Percentiles rank a stretch among this genome's conserved stretches.
Conservation (phyloP, 1,140 invertebrate species). For the Microplitis mediator region DNA sequence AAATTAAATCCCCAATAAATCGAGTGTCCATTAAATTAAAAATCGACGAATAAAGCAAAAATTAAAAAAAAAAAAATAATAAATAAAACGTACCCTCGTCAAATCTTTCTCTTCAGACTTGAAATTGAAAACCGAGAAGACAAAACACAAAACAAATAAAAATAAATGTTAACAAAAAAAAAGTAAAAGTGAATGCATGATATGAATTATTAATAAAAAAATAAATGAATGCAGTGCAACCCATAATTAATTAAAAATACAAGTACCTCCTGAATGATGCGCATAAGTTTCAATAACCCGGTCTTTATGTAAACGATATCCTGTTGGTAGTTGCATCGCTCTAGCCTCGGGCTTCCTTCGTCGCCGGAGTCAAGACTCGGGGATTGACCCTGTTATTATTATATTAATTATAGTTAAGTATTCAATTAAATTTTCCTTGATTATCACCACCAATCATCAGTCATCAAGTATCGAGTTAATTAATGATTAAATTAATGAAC, state of each 20-base stretch:
- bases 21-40: slow-evolving; percentile 20
- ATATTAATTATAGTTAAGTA: background rate
- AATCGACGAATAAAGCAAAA: slow-evolving; percentile 26
- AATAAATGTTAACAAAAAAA: slow-evolving; percentile 20
- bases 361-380: slow-evolving; percentile 64
- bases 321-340: slow-evolving; percentile 72
- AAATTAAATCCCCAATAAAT: slow-evolving; percentile 32
- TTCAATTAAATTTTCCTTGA: background rate
- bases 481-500: too few species aligned
- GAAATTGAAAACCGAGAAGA: slow-evolving; percentile 52
- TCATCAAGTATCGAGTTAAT: too few species aligned
- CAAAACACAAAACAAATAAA: slow-evolving; percentile 37
- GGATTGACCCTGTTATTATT: slow-evolving; percentile 50
- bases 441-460: too few species aligned
- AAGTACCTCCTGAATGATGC: slow-evolving; percentile 76
- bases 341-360: slow-evolving; percentile 63
- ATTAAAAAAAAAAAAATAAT: slow-evolving; percentile 40
- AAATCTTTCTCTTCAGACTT: slow-evolving; percentile 68
- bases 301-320: slow-evolving; percentile 81
- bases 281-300: slow-evolving; percentile 76
- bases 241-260: background rate
- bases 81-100: slow-evolving; percentile 65
- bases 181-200: background rate
- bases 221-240: slow-evolving; percentile 19
- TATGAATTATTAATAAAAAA: slow-evolving; percentile 14